Percentiles rank a stretch among this genome's conserved stretches.
These are phyloP conservation scores for Chaetophractus vellerosus DNA, from an alignment of 2,797 vertebrate species.

Conservation along the genomic window DNA sequence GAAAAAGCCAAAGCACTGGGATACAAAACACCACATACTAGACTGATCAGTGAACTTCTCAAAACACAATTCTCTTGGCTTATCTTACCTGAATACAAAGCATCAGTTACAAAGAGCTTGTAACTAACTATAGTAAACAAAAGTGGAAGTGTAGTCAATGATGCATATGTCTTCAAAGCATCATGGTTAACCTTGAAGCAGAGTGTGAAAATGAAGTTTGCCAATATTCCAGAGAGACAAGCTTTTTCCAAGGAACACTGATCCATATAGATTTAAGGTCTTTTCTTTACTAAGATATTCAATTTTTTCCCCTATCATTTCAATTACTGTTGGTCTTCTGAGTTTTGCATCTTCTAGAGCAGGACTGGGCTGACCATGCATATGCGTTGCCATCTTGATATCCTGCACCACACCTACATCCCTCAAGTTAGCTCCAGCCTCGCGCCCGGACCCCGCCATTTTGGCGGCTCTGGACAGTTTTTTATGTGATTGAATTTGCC, in stretches of 20 bases:
- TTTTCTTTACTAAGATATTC: constrained; percentile 75
- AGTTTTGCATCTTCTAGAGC: constrained; percentile 72
- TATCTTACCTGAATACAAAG: constrained; percentile 91
- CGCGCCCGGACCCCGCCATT: no score
- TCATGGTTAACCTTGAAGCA: constrained; percentile 91
- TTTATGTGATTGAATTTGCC: constrained; percentile 38
- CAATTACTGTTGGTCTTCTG: constrained; percentile 61
- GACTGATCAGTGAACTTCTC: constrained; percentile 91
- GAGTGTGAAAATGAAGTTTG: constrained; percentile 92
- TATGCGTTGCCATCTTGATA: constrained; percentile 59
- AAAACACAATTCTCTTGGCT: constrained; percentile 90
- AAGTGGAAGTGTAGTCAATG: constrained; percentile 93
- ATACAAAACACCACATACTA: constrained; percentile 90
- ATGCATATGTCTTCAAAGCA: constrained; percentile 89
- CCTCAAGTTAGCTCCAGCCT: no score
- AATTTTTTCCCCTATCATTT: constrained; percentile 77
- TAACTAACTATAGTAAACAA: constrained; percentile 90
- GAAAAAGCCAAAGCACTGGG: constrained; percentile 92
- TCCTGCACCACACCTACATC: no score
- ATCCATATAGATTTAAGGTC: constrained; percentile 89
- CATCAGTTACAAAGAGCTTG: constrained; percentile 87
- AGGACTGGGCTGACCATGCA: constrained; percentile 33
- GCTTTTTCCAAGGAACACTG: constrained; percentile 88
- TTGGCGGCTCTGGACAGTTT: no score
- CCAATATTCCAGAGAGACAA: constrained; percentile 90